Conservation (phyloP, 2,113 vertebrate genomes). For the Dipodomys spectabilis region DNA sequence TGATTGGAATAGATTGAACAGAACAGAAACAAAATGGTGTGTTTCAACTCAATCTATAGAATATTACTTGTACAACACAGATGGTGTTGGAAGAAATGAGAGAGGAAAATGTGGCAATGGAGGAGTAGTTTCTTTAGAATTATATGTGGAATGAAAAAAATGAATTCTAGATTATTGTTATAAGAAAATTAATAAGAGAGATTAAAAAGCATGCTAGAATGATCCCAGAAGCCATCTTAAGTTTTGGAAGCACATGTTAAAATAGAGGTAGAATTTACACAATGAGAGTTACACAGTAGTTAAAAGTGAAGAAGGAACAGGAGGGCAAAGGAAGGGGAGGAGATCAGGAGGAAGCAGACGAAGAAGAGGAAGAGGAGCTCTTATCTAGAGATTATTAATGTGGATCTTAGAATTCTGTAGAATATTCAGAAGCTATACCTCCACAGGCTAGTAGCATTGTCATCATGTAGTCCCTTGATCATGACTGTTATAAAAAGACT, state of each 20-base stretch:
- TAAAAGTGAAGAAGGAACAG: neutral
- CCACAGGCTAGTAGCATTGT: neutral
- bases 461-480: neutral
- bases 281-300: neutral
- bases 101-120: neutral
- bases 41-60: constrained; percentile 43
- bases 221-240: constrained; percentile 64
- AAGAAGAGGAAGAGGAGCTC: no score
- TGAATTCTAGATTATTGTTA: constrained; percentile 57
- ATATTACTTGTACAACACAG: neutral
- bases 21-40: constrained; percentile 14
- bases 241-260: constrained; percentile 63
- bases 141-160: constrained; percentile 40
- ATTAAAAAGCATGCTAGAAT: constrained; percentile 54
- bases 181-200: constrained; percentile 52
- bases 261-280: neutral
- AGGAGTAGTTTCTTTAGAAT: constrained; percentile 42
- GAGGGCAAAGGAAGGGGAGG: no score
- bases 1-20: neutral
- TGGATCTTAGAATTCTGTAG: neutral
- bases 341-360: no score
- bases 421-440: neutral
- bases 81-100: constrained; percentile 27
- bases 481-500: neutral
- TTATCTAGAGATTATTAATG: neutral